Evolutionary conservation across 2,888 invertebrate genomes (phyloP).

Genomic region (Xestobium rufovillosum): DNA sequence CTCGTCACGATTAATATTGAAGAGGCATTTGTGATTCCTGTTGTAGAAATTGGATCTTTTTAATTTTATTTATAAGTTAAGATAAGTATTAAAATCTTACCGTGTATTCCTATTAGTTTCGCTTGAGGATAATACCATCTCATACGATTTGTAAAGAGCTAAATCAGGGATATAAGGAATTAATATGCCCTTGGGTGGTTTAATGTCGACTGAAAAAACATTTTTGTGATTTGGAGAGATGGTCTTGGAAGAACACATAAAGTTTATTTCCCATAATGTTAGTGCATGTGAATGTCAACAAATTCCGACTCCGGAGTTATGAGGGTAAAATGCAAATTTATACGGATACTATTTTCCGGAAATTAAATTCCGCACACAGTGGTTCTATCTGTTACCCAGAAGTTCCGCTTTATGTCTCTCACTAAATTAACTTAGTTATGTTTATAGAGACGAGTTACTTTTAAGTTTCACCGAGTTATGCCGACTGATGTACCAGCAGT

Average conservation of each 20-base stretch:
- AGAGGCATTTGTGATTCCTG: no score
- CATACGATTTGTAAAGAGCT: slow-evolving; percentile 13
- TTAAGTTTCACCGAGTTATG: slow-evolving; percentile 34
- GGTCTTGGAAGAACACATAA: no score
- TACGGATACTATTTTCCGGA: slow-evolving; percentile 15
- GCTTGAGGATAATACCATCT: no score
- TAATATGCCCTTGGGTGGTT: slow-evolving; percentile 4
- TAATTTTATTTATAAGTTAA: no score
- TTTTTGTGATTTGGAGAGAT: no score
- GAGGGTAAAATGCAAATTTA: not conserved
- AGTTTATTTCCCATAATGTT: no score
- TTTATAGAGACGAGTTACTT: slow-evolving; percentile 36
- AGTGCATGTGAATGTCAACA: no score
- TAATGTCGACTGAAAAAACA: slow-evolving; percentile 1
- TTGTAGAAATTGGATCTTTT: no score
- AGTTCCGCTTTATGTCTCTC: slow-evolving; percentile 35
- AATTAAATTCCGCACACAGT: slow-evolving; percentile 26
- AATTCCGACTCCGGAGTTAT: not conserved
- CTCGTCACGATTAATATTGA: no score
- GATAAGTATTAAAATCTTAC: no score
- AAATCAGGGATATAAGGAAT: slow-evolving; percentile 6
- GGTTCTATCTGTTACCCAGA: slow-evolving; percentile 20
- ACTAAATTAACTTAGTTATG: slow-evolving; percentile 39
- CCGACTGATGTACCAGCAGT: slow-evolving; percentile 31
- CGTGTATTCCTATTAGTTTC: no score